Percentiles rank a stretch among this genome's conserved stretches.
Evolutionary conservation across 2,888 invertebrate genomes (phyloP).

Genomic region (Norana najaformis): DNA sequence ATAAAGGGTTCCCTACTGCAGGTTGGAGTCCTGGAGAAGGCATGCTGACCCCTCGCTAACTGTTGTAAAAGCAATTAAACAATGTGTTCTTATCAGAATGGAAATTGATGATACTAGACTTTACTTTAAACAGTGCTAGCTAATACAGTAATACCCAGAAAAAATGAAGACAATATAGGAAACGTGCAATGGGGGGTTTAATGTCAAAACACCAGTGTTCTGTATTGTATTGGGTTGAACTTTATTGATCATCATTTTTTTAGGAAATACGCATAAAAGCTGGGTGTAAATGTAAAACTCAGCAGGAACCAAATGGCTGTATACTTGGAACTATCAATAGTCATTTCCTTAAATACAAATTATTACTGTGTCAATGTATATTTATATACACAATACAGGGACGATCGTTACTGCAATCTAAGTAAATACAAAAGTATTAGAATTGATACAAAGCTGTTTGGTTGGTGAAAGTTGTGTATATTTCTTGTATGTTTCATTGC

Average conservation of each 20-base stretch:
- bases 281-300: too few relatives aligned
- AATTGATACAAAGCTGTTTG: background rate
- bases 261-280: too few relatives aligned
- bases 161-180: too few relatives aligned
- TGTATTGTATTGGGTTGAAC: background rate
- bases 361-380: background rate
- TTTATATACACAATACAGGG: background rate
- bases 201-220: background rate
- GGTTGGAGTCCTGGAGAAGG: background rate
- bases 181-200: background rate
- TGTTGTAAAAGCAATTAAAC: background rate
- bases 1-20: background rate
- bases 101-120: background rate
- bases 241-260: too few relatives aligned
- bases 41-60: too few relatives aligned
- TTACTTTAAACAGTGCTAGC: background rate
- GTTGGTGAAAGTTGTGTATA: background rate
- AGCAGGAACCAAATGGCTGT: too few relatives aligned
- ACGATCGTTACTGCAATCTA: background rate
- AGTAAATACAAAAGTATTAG: background rate
- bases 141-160: background rate
- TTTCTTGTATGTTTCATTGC: too few relatives aligned
- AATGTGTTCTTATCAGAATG: background rate
- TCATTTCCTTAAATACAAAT: too few relatives aligned
- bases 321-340: too few relatives aligned